Base-by-base conservation (phyloP, 2,797 vertebrate species). In the Esox masquinongy region DNA sequence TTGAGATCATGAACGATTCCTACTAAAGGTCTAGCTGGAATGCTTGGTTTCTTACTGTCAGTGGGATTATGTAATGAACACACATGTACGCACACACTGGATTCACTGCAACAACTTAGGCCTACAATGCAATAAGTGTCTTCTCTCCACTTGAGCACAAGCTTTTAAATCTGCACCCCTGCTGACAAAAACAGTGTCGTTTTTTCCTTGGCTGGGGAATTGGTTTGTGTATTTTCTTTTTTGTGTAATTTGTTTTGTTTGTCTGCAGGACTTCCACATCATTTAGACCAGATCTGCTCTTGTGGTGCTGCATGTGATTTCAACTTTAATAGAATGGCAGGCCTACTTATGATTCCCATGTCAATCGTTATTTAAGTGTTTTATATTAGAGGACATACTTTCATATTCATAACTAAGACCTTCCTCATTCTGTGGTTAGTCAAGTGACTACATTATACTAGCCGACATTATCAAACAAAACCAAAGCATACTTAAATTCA, bases 401-500 rank as follows among this genome's bases (percentile, higher is more conserved):
- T 66, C 26, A 16, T 64, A 14, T 64, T 64, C 61, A 29, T 2
- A 64, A 64, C 26, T 64, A 26, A 64, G 3, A 84, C 80, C 89
- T 79, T 91, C 86, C 85, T 16, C 34, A n/a, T 22, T 61, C 34
- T 88, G 88, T 72, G 66, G 80, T 88, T 72, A 88, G 90, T 4
- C 2, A 68, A 68, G 84, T 17, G 12, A 61, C 56, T 90, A 89
- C 89, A 89, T 87, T 91, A 91, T 92, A 91, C 88, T 85, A 87
- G 56, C 22, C 85, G 90, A 92, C 90, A 91, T 91, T 91, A 91
- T 91, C 88, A 87, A 89, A 89, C 77, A 49, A 84, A 92, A 90
- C 92, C 92, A 93, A 93, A 93, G 92, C 92, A 92, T 90, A 92
- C 91, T 90, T 82, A 88, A 92, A 90, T 92, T 91, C 86, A 90